Percentiles rank a stretch among this genome's conserved stretches.
phyloP scores from a whole-genome alignment of 2,113 vertebrate species.

The Hippocampus comes region DNA sequence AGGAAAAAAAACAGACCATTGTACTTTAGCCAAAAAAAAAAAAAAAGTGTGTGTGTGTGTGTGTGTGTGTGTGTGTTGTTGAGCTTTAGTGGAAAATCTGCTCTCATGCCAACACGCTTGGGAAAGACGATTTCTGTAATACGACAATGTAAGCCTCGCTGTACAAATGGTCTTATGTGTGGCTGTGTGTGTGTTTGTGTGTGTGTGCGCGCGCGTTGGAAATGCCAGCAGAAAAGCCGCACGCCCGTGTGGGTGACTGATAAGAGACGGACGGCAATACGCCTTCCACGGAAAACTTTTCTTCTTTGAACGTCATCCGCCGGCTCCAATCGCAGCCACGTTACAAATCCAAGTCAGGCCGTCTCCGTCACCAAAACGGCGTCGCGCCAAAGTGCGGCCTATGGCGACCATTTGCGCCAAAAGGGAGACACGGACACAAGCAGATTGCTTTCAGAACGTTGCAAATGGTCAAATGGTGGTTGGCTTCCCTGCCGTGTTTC shows the following conservation, averaged over 20 bases:
- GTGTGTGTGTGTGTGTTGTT: conserved; percentile 39
- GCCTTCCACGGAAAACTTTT: conserved; percentile 16
- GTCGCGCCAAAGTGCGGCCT: background rate
- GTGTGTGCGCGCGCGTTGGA: conserved; percentile 21
- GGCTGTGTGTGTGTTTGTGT: conserved; percentile 42
- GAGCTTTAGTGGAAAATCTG: conserved; percentile 54
- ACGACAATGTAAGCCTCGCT: conserved; percentile 66
- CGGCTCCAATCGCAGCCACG: background rate
- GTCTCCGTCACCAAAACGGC: background rate
- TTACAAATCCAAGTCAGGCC: background rate
- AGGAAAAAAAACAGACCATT: background rate
- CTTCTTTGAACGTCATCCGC: conserved; percentile 1
- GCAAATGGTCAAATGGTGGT: background rate
- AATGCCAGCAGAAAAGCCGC: conserved; percentile 50
- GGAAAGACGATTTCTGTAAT: conserved; percentile 75
- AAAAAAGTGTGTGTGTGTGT: conserved; percentile 32
- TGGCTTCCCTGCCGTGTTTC: background rate
- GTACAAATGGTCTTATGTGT: conserved; percentile 68
- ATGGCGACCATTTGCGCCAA: background rate
- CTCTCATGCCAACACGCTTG: conserved; percentile 52
- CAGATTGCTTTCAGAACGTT: too few species aligned
- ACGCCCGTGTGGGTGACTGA: conserved; percentile 58
- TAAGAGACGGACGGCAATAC: conserved; percentile 48
- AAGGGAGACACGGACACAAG: background rate
- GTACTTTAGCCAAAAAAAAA: background rate